Evolutionary conservation across 2,797 vertebrate genomes (phyloP).

Genomic region (Cottoperca gobio): DNA sequence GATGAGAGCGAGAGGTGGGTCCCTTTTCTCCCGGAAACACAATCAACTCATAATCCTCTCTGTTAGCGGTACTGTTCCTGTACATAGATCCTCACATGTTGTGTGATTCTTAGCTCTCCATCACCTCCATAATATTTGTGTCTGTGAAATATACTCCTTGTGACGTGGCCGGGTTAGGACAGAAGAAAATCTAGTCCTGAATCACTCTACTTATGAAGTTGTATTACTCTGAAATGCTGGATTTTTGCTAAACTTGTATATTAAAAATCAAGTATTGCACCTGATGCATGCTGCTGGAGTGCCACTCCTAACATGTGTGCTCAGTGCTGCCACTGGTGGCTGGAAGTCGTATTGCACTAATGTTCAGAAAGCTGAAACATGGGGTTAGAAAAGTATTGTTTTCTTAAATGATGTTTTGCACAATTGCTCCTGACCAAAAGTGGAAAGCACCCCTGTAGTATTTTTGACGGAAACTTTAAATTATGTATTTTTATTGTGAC

Average conservation of each 20-base stretch:
- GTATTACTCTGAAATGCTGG: not conserved
- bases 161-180: not conserved
- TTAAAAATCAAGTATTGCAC: not conserved
- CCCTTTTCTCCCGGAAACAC: not conserved
- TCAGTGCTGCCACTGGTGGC: constrained; percentile 33
- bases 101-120: not conserved
- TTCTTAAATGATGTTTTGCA: not conserved
- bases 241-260: not conserved
- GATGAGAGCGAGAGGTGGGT: constrained; percentile 98
- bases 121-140: not conserved
- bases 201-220: not conserved
- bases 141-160: not conserved
- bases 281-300: not conserved
- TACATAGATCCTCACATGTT: not conserved
- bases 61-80: not conserved
- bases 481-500: not conserved
- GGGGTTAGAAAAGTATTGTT: not conserved
- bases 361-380: not conserved
- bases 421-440: not conserved
- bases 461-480: not conserved
- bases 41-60: not conserved
- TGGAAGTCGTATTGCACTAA: constrained; percentile 1
- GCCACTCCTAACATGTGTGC: not conserved
- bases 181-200: not conserved
- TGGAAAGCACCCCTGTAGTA: not conserved